Base-by-base conservation (phyloP, 2,113 vertebrate genomes). In the Rhadina sibilatrix region DNA sequence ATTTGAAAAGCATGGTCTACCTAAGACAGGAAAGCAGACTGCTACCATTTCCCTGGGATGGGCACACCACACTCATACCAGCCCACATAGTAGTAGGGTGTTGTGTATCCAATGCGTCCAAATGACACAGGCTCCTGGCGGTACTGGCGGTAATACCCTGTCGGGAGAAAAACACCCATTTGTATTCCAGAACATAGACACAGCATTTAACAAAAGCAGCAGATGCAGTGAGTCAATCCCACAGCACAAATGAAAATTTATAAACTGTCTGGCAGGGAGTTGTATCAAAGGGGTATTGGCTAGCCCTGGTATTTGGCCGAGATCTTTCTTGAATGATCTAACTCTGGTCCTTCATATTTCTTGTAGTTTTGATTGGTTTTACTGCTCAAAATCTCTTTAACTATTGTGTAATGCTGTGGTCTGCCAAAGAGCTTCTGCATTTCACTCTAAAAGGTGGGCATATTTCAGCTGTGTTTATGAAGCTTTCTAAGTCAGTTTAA, bases 1-100 rank as follows among this genome's bases (percentile, higher is more conserved):
- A 79, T 74, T 91, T 20, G 5, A 72, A 81, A 68, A 91, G 75
- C 70, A 79, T 2, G 31, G 83, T 77, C 89, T 92, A 77, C 82
- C 70, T 47, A 76, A 40, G 40, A 77, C 14, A 50, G 69, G 79
- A 40, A 46, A 96, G 64, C 50, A 25, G 60, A 49, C 35, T 42
- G n/a, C 85, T 94, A 99, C 99, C 99, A 99, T 96, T 99, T 99
- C 37, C 99, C 99, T 14, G 99, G 99, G 90, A 99, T 99, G 53
- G 99, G 98, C 60, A 99, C 98, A 1, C 99, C 99, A 19, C 99
- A 99, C 96, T 99, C 99, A 40, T 99, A 99, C 99, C 99, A 99
- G 90, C 99, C 99, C 89, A 99, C 99, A 0, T 99, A 99, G 83
- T 98, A 98, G 95, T 99, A 98, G 49, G 99, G 88, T 2, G 99